Conservation (phyloP, 2,113 vertebrate species). For the Pluvianellus socialis region DNA sequence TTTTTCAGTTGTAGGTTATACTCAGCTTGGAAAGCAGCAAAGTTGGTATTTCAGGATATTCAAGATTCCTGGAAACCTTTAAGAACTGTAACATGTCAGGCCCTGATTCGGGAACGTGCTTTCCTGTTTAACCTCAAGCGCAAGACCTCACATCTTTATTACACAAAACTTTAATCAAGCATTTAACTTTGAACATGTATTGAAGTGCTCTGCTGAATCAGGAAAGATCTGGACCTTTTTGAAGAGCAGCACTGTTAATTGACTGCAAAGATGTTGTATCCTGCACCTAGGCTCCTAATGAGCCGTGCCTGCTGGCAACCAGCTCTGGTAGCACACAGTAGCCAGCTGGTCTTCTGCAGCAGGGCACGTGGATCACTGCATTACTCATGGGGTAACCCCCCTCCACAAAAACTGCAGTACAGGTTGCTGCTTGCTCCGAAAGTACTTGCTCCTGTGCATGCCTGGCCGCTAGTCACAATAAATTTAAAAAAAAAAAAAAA, state of each 20-base stretch:
- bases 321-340: background rate
- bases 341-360: background rate
- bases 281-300: background rate
- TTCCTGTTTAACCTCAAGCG: slow-evolving; percentile 18
- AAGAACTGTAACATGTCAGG: background rate
- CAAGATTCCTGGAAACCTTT: slow-evolving; percentile 25
- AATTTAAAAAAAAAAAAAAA: background rate
- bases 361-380: background rate
- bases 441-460: background rate
- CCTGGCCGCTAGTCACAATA: background rate
- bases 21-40: background rate
- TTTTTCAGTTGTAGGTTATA: background rate
- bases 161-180: background rate
- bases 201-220: background rate
- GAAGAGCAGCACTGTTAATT: background rate
- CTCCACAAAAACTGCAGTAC: background rate
- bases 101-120: background rate
- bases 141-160: background rate
- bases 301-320: background rate
- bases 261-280: background rate
- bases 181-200: background rate
- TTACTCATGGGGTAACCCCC: background rate
- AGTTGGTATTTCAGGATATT: slow-evolving; percentile 8
- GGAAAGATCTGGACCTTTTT: background rate
- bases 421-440: background rate